phyloP scores from a whole-genome alignment of 2,888 invertebrate genomes.

The Vesta saturnalis region DNA sequence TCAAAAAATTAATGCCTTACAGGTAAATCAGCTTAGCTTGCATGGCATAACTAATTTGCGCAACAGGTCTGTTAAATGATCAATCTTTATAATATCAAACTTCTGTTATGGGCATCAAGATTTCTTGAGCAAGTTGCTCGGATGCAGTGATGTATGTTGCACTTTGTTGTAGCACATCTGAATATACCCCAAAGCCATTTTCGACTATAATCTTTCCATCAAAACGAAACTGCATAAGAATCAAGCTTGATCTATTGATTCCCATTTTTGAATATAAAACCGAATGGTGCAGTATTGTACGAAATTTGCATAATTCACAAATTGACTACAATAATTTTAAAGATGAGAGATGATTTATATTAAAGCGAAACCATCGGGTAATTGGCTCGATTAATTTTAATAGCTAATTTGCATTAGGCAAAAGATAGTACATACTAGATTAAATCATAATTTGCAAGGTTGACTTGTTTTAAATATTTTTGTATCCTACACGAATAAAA shows the following conservation, averaged over 20 bases:
- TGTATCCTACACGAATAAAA: slow-evolving; percentile 10
- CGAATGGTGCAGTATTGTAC: slow-evolving; percentile 22
- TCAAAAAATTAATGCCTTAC: slow-evolving; percentile 23
- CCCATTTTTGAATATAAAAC: slow-evolving; percentile 27
- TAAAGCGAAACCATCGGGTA: not conserved
- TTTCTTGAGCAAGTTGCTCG: slow-evolving; percentile 37
- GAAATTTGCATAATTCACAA: slow-evolving; percentile 37
- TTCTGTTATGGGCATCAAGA: slow-evolving; percentile 25
- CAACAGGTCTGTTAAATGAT: slow-evolving; percentile 34
- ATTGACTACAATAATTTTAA: slow-evolving; percentile 26
- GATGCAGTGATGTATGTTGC: slow-evolving; percentile 39
- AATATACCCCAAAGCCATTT: slow-evolving; percentile 30
- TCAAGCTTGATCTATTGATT: slow-evolving; percentile 57
- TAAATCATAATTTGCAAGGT: slow-evolving; percentile 23
- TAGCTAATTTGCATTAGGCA: slow-evolving; percentile 22
- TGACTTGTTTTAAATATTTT: slow-evolving; percentile 18
- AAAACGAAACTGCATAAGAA: slow-evolving; percentile 53
- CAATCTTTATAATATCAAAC: slow-evolving; percentile 12
- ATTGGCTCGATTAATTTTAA: slow-evolving; percentile 12
- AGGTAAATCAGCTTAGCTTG: slow-evolving; percentile 30
- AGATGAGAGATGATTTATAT: slow-evolving; percentile 8
- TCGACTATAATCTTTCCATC: slow-evolving; percentile 57
- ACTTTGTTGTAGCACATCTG: slow-evolving; percentile 35
- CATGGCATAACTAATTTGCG: slow-evolving; percentile 41
- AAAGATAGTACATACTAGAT: not conserved